Evolutionary conservation across 1,140 invertebrate species (phyloP).

Genomic region (Trinorchestia longiramus): DNA sequence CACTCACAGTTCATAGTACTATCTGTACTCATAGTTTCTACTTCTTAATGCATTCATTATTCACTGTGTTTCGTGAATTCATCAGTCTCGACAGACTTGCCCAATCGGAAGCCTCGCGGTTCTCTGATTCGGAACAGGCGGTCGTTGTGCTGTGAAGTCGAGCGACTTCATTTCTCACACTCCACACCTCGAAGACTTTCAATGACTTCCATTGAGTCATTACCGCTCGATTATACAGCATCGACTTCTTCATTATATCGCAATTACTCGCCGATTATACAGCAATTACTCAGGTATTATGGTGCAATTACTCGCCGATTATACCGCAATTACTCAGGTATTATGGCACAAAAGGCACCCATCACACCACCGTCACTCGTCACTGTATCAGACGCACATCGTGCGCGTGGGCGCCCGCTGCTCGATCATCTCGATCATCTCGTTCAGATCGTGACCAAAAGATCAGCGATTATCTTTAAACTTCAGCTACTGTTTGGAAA

Average conservation of each 20-base stretch:
- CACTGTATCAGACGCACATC: neutral
- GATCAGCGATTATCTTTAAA: conserved; percentile 26
- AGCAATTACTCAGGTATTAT: conserved; percentile 28
- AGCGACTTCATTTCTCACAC: neutral
- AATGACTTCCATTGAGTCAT: conserved; percentile 9
- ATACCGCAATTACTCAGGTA: conserved; percentile 26
- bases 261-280: conserved; percentile 28
- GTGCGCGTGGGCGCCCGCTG: neutral
- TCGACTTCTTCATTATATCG: neutral
- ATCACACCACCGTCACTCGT: conserved; percentile 3
- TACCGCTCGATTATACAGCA: conserved; percentile 27
- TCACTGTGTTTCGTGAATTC: neutral
- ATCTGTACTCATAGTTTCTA: neutral
- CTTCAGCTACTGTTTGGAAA: neutral
- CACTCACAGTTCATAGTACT: neutral
- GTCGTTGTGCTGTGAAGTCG: neutral
- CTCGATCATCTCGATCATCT: conserved; percentile 16
- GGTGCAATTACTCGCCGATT: conserved; percentile 15
- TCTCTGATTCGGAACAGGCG: neutral
- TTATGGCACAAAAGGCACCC: neutral
- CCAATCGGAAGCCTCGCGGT: neutral
- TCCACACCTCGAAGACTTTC: neutral
- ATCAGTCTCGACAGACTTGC: neutral
- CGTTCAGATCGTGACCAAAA: neutral
- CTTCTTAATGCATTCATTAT: neutral